Evolutionary conservation across 2,888 invertebrate genomes (phyloP).

Genomic region (Coleophora deauratella): DNA sequence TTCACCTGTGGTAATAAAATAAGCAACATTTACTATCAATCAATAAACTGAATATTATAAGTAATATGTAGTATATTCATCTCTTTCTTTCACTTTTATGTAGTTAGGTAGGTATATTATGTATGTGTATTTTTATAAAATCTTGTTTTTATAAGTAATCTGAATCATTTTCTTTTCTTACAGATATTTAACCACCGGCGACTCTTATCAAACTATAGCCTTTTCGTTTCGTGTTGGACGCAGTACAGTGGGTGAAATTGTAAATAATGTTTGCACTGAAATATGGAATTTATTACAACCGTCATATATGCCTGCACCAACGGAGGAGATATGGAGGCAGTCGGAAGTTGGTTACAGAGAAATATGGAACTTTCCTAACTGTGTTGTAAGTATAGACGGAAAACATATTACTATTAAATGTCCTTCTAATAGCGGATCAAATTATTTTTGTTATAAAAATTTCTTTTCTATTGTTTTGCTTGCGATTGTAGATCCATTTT

Average conservation of each 20-base stretch:
- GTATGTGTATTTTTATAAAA: too few relatives aligned
- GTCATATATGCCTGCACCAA: background rate
- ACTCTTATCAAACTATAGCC: background rate
- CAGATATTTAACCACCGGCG: background rate
- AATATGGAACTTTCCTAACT: background rate
- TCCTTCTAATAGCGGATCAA: background rate
- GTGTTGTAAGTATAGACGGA: background rate
- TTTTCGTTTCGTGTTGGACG: background rate
- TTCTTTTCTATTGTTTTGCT: background rate
- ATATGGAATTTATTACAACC: background rate
- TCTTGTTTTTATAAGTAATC: too few relatives aligned
- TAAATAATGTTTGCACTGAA: background rate
- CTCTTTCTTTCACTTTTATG: too few relatives aligned
- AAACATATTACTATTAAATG: background rate
- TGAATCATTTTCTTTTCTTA: constrained; percentile 13
- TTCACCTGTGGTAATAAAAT: too few relatives aligned
- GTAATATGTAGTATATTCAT: too few relatives aligned
- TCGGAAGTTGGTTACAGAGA: background rate
- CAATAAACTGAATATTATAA: too few relatives aligned
- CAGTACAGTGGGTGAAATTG: background rate
- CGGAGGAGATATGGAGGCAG: background rate
- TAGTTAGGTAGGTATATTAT: too few relatives aligned
- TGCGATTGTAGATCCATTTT: too few relatives aligned
- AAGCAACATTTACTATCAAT: too few relatives aligned
- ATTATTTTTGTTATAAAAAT: background rate